A percentile compares a stretch with the other conserved stretches of the same genome.
Evolutionary conservation across 2,113 vertebrate species (phyloP).

Genomic region (Seriola rivoliana): DNA sequence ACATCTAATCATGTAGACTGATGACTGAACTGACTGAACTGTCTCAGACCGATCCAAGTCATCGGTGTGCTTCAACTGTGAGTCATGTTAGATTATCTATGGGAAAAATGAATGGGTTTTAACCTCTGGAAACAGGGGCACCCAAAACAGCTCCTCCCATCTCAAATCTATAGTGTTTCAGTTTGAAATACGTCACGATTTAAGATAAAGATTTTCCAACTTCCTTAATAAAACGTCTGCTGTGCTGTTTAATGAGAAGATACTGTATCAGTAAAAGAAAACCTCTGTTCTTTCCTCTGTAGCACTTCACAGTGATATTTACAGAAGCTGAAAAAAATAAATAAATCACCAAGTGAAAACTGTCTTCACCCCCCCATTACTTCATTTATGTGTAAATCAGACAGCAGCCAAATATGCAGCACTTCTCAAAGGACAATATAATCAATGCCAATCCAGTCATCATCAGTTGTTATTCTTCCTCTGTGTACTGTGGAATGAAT

Average conservation of each 20-base stretch:
- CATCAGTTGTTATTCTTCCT: constrained; percentile 30
- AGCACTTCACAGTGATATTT: constrained; percentile 1
- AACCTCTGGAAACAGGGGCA: not conserved
- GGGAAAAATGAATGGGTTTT: not conserved
- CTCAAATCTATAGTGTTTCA: not conserved
- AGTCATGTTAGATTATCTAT: not conserved
- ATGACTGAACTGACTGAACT: too few relatives aligned
- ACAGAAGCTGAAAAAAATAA: constrained; percentile 22
- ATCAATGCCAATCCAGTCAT: constrained; percentile 47
- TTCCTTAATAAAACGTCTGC: not conserved
- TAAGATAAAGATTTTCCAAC: not conserved
- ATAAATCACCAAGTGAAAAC: constrained; percentile 2
- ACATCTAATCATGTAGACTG: too few relatives aligned
- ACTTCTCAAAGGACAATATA: constrained; percentile 37
- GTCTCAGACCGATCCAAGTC: too few relatives aligned
- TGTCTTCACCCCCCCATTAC: not conserved
- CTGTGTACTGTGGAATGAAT: constrained; percentile 17
- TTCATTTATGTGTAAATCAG: constrained; percentile 52
- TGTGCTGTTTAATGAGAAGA: not conserved
- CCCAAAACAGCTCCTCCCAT: not conserved
- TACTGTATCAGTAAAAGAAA: not conserved
- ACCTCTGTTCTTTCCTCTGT: not conserved
- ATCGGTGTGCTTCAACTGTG: not conserved
- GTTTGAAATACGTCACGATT: not conserved
- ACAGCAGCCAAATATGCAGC: constrained; percentile 6